Base-by-base conservation (phyloP, 2,113 vertebrate genomes). In the Argyrosomus japonicus region DNA sequence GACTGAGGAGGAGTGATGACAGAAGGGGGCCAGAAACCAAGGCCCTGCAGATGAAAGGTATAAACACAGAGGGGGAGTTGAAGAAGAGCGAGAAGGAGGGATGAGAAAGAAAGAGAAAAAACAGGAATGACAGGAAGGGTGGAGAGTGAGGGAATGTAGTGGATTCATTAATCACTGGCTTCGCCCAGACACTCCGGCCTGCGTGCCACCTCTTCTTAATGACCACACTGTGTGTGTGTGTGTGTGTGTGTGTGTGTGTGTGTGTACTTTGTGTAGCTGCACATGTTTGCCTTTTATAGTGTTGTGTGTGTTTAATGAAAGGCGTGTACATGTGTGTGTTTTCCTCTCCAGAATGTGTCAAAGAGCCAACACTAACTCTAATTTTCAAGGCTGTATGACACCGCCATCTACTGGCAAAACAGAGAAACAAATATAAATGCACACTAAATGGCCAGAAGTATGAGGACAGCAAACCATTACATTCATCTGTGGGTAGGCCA, bases 121-220 rank as follows among this genome's bases (percentile, higher is more conserved):
- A 77, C 29, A 29, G 29, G 63, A 65, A 67, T 64, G 45, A 73
- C 50, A 75, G 17, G 63, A 75, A 86, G 64, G 73, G 3, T 29
- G 8, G 29, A 72, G 68, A 73, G 83, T 25, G 77, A 80, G 74
- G 56, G 64, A 77, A 68, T 14, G 65, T 47, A 65, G 73, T 12
- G 32, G 78, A 83, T 89, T 87, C 87, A 92, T 93, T 92, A 83
- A 94, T 94, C 90, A 88, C 18, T 29, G 89, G 89, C 87, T 81
- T 47, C 69, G 43, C 18, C 56, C 80, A 83, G 89, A 91, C 79
- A 21, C 64, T 90, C 45, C 25, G 51, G 75, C 85, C 88, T 51
- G 73, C 51, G 74, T 77, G 79, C 78, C 80, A 82, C 84, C 77
- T 85, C 79, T 32, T 72, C 69, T 84, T 90, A 92, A 92, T 81